Base-by-base conservation (phyloP, 2,888 invertebrate species). In the Cantharis flavilabris region DNA sequence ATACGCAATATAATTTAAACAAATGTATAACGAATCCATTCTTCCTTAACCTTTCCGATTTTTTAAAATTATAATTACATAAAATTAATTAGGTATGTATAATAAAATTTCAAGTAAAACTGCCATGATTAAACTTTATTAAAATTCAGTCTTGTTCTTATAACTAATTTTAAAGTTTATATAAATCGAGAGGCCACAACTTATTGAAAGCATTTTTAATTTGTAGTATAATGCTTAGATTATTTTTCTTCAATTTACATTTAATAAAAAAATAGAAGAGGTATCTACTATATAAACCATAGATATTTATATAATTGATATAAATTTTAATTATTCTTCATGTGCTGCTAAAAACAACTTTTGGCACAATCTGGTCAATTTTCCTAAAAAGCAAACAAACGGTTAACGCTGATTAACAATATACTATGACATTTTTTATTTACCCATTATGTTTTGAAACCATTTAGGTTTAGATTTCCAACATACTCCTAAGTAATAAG, bases 261-360 rank as follows among this genome's bases (percentile, higher is more conserved):
- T 49, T 13, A 7, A 49, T 49, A n/a, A 7, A 49, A 49, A 69
- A 16, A 69, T 69, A 28, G 26, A 14, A 28, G n/a, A 14, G 28
- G 69, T 26, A 69, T 23, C 28, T 30, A 28, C 10, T 26, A 69
- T 69, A 69, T n/a, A 69, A n/a, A 26, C 28, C 26, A 28, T 26
- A 26, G 26, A 26, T 26, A 7, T 26, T 26, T 7, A 26, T 26
- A 26, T 26, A 26, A 26, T 26, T 26, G 26, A 30, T 67, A 26
- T 13, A 28, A 16, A 16, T n/a, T 30, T 65, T 30, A 11, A 80
- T 88, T 83, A 88, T 83, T 96, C 95, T 89, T 96, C 95, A 77
- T 92, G 94, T 11, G 96, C 94, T 11, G 94, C 93, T 83, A 95
- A 85, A 84, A 96, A 94, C 78, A 96, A 81, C 85, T 94, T 94